These are phyloP conservation scores for Salvelinus namaycush DNA, from an alignment of 2,113 vertebrate genomes.

Conservation along the genomic window DNA sequence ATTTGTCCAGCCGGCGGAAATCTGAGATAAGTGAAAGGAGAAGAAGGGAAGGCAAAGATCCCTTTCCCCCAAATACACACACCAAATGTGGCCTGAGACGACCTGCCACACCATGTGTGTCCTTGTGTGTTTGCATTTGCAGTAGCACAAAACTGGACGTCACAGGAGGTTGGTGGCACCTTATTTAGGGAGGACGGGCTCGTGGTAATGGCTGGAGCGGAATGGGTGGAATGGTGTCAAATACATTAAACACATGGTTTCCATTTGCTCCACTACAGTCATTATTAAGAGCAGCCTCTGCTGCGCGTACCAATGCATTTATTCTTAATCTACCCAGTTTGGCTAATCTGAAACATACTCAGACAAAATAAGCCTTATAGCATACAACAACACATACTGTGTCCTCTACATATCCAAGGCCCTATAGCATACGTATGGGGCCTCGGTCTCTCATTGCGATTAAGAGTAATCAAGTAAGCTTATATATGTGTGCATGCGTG, in stretches of 20 bases:
- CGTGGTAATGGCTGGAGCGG: too few relatives aligned
- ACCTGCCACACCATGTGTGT: constrained; percentile 32
- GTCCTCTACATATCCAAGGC: neutral
- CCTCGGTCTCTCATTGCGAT: neutral
- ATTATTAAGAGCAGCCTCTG: too few relatives aligned
- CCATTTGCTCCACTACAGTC: too few relatives aligned
- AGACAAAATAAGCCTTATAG: neutral
- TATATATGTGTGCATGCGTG: constrained; percentile 17
- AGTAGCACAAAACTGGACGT: neutral
- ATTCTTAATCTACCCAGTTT: neutral
- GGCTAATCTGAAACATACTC: neutral
- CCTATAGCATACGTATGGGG: neutral
- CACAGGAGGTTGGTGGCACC: too few relatives aligned
- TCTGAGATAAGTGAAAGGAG: constrained; percentile 55
- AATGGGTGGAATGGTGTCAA: too few relatives aligned
- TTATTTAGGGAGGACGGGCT: too few relatives aligned
- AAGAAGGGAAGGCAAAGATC: constrained; percentile 48
- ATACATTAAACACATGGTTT: too few relatives aligned
- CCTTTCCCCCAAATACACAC: constrained; percentile 42
- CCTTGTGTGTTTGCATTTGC: neutral
- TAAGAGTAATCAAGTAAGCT: neutral
- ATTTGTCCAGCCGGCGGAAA: constrained; percentile 45
- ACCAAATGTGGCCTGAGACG: constrained; percentile 40
- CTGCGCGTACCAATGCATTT: neutral
- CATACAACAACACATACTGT: neutral